Percentiles rank a stretch among this genome's conserved stretches.
phyloP scores from a whole-genome alignment of 1,140 invertebrate genomes.

The Atopsyche davidsoni region DNA sequence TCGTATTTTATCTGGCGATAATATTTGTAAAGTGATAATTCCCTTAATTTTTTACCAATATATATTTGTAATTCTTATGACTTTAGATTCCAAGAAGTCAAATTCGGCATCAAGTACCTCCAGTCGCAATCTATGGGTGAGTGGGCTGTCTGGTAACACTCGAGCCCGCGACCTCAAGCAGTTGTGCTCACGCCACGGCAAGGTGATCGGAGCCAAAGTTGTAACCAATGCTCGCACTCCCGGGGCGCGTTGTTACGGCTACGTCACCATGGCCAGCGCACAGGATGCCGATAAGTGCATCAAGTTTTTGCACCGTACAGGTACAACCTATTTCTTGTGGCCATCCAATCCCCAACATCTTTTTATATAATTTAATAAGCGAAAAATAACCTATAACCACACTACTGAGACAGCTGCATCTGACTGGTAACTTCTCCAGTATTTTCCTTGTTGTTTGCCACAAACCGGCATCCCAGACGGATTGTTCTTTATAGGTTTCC shows the following conservation, averaged over 20 bases:
- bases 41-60: too few relatives aligned
- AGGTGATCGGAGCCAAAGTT: constrained; percentile 93
- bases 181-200: constrained; percentile 86
- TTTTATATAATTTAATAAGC: too few relatives aligned
- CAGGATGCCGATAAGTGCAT: constrained; percentile 88
- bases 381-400: too few relatives aligned
- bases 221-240: constrained; percentile 89
- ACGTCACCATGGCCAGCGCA: constrained; percentile 85
- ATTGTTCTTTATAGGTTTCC: too few relatives aligned
- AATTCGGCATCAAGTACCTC: constrained; percentile 39
- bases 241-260: constrained; percentile 88
- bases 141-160: constrained; percentile 81
- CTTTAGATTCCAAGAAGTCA: constrained; percentile 39
- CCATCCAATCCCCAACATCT: background rate
- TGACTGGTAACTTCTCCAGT: too few relatives aligned
- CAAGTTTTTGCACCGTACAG: constrained; percentile 79
- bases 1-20: too few relatives aligned
- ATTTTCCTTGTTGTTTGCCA: too few relatives aligned
- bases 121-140: constrained; percentile 84
- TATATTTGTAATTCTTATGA: constrained; percentile 3
- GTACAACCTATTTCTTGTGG: constrained; percentile 30
- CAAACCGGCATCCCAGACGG: too few relatives aligned
- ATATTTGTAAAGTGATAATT: too few relatives aligned
- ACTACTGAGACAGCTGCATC: too few relatives aligned
- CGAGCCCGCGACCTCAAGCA: constrained; percentile 88